Base-by-base conservation (phyloP, 2,797 vertebrate genomes). In the Percopsis omiscomaycus region DNA sequence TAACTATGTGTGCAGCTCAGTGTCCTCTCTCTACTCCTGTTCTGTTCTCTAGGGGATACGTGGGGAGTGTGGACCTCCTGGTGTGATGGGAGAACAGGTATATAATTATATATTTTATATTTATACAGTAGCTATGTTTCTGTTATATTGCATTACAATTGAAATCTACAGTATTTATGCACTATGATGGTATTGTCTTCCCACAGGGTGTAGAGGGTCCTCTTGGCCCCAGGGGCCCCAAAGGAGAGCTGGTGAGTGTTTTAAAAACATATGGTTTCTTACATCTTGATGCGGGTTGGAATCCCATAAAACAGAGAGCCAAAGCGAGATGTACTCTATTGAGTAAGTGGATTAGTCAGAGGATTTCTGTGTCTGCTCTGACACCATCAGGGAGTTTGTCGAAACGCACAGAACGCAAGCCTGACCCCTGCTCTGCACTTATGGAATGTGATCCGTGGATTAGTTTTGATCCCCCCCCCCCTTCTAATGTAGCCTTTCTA, bases 361-460 rank as follows among this genome's bases (percentile, higher is more conserved):
- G 51, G 67, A 77, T 67, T 71, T 70, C 68, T 59, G 65, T 77
- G 56, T 50, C 75, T 59, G 16, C 0, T 44, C 67, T 75, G 61
- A 79, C 77, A 82, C 64, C 68, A 62, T 83, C 69, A 67, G 56
- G 10, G 3, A 37, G 58, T 62, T 57, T 27, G 45, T 68, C 70
- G 50, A 72, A 49, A 49, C 47, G 67, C 51, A 71, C 58, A 64
- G 64, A 69, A 68, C 71, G 64, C 59, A 27, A 68, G 59, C 60
- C 66, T 76, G 66, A 88, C 85, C 86, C 63, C 63, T 73, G 69
- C 74, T 75, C 66, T 92, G 92, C 90, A 90, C 88, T 86, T 65
- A 85, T 89, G 92, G 92, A 93, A 93, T 92, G 92, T 89, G 91
- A 92, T 72, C 55, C 66, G 70, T 61, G 88, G 89, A 89, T 93